phyloP scores from a whole-genome alignment of 2,888 invertebrate species.

The Cheilosia impressa region DNA sequence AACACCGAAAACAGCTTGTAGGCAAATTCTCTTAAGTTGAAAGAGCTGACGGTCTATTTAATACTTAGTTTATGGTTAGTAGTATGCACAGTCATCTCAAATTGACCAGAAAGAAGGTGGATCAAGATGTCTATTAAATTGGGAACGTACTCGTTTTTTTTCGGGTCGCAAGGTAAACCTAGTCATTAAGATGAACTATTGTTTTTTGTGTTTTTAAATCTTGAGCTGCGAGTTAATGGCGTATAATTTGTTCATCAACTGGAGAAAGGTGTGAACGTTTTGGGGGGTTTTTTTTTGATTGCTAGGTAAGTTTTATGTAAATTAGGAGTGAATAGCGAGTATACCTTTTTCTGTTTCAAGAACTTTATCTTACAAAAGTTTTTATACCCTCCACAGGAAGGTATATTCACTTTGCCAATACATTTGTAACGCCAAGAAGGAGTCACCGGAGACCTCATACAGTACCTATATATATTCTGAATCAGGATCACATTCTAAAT shows the following conservation, averaged over 20 bases:
- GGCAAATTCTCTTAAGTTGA: too few relatives aligned
- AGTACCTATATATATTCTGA: too few relatives aligned
- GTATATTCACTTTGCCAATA: too few relatives aligned
- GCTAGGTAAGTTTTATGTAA: background rate
- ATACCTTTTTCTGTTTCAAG: too few relatives aligned
- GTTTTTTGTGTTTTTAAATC: background rate
- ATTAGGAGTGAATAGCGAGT: background rate
- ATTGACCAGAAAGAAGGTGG: slow-evolving; percentile 36
- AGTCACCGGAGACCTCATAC: too few relatives aligned
- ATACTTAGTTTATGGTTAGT: too few relatives aligned
- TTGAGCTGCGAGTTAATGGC: background rate
- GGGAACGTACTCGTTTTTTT: slow-evolving; percentile 26
- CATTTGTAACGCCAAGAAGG: too few relatives aligned
- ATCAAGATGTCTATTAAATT: slow-evolving; percentile 48
- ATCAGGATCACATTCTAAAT: too few relatives aligned
- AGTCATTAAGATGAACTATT: slow-evolving; percentile 23
- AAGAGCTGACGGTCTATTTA: too few relatives aligned
- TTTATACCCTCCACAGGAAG: too few relatives aligned
- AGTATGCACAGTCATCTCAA: slow-evolving; percentile 33
- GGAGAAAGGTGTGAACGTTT: background rate
- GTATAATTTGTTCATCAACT: background rate
- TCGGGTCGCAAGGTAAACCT: slow-evolving; percentile 3
- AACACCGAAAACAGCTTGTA: too few relatives aligned
- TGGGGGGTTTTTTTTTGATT: background rate
- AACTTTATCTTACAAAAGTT: background rate